Conservation (phyloP, 2,797 vertebrate genomes). For the Hippocampus kuda region DNA sequence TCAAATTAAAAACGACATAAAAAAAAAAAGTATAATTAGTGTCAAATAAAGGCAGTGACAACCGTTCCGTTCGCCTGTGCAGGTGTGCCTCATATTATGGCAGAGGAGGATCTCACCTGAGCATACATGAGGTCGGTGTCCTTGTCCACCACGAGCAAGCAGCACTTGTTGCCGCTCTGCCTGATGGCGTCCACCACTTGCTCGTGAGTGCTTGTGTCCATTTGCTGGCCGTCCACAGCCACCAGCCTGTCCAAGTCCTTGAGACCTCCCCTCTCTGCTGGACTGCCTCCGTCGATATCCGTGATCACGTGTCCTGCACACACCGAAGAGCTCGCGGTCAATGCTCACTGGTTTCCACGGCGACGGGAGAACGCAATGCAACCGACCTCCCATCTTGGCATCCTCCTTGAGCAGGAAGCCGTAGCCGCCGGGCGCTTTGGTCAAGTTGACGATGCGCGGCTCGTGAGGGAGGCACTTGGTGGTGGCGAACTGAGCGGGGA, state of each 20-base stretch:
- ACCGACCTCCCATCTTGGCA: constrained; percentile 35
- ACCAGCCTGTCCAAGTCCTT: constrained; percentile 77
- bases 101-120: constrained; percentile 60
- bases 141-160: constrained; percentile 77
- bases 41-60: not conserved
- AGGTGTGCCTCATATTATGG: not conserved
- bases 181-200: constrained; percentile 74
- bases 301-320: constrained; percentile 75
- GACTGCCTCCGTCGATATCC: constrained; percentile 73
- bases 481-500: constrained; percentile 64
- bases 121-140: constrained; percentile 75
- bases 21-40: no score
- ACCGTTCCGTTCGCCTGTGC: not conserved
- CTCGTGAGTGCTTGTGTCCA: constrained; percentile 71
- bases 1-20: no score
- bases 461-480: constrained; percentile 69
- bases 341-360: not conserved
- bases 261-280: constrained; percentile 73
- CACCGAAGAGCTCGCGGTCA: not conserved
- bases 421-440: constrained; percentile 71
- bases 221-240: constrained; percentile 73
- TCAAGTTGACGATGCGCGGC: constrained; percentile 70
- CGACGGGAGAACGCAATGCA: not conserved
- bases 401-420: constrained; percentile 77
- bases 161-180: constrained; percentile 64